These are phyloP conservation scores for Paraplagusia blochii DNA, from an alignment of 2,113 vertebrate genomes.

Conservation along the genomic window DNA sequence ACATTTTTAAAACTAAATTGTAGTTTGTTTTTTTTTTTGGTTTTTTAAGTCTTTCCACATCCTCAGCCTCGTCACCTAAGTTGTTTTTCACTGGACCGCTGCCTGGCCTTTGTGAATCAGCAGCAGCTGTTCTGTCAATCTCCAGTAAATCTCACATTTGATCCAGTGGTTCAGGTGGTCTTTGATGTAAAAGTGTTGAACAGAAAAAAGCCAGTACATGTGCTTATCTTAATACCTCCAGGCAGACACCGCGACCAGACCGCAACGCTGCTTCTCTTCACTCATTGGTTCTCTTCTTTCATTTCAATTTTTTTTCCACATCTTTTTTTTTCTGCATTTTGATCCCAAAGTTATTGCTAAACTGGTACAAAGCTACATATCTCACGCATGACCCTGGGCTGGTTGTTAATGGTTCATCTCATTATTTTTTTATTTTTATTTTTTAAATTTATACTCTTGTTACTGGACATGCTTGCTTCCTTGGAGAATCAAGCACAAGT, in stretches of 20 bases:
- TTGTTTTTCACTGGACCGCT: neutral
- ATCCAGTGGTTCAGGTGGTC: neutral
- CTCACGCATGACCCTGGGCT: too few species aligned
- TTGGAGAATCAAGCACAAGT: too few species aligned
- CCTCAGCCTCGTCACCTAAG: neutral
- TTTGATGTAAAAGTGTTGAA: constrained; percentile 32
- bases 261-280: neutral
- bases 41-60: constrained; percentile 1
- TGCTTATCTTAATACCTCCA: constrained; percentile 9
- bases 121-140: neutral
- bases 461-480: too few species aligned
- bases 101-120: neutral
- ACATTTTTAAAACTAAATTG: neutral
- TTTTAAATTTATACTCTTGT: too few species aligned
- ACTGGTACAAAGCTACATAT: too few species aligned
- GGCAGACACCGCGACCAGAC: constrained; percentile 3
- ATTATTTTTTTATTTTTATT: too few species aligned
- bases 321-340: neutral
- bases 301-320: neutral
- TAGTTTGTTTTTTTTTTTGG: too few species aligned
- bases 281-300: neutral
- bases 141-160: constrained; percentile 11
- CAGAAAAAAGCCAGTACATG: constrained; percentile 4
- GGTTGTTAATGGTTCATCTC: too few species aligned
- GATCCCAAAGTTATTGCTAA: neutral